Percentiles rank a stretch among this genome's conserved stretches.
phyloP scores from a whole-genome alignment of 2,888 invertebrate genomes.

The Steromphala cineraria region DNA sequence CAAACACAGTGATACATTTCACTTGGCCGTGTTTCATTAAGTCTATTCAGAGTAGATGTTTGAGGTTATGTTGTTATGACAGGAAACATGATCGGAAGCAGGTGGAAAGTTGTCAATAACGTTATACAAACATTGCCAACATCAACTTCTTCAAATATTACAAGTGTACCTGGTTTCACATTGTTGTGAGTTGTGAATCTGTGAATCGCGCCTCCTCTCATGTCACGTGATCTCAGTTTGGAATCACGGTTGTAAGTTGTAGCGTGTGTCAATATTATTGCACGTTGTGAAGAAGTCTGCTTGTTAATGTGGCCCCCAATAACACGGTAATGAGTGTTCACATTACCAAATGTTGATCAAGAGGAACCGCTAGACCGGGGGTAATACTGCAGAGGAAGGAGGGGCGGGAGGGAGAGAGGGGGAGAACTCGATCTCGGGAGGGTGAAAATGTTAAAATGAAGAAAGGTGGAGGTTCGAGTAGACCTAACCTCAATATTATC shows the following conservation, averaged over 20 bases:
- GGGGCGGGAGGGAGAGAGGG: background rate
- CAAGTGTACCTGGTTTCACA: background rate
- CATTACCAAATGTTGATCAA: conserved; percentile 5
- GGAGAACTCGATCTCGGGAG: background rate
- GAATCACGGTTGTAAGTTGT: no score
- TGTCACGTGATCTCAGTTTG: background rate
- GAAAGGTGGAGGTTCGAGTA: no score
- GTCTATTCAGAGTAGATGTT: background rate
- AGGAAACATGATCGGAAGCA: background rate
- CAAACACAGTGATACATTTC: background rate
- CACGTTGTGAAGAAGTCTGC: background rate
- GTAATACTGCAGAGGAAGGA: background rate
- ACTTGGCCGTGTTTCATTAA: background rate
- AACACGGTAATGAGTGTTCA: background rate
- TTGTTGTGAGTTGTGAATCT: background rate
- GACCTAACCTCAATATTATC: no score
- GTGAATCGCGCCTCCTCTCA: background rate
- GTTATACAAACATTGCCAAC: background rate
- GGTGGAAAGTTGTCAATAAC: background rate
- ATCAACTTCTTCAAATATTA: background rate
- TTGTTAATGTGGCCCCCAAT: conserved; percentile 3
- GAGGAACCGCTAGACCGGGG: background rate
- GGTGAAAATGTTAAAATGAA: no score
- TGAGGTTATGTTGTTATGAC: background rate
- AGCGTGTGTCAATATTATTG: background rate